Evolutionary conservation across 2,797 vertebrate species (phyloP).

Genomic region (Scomberomorus guttatus): DNA sequence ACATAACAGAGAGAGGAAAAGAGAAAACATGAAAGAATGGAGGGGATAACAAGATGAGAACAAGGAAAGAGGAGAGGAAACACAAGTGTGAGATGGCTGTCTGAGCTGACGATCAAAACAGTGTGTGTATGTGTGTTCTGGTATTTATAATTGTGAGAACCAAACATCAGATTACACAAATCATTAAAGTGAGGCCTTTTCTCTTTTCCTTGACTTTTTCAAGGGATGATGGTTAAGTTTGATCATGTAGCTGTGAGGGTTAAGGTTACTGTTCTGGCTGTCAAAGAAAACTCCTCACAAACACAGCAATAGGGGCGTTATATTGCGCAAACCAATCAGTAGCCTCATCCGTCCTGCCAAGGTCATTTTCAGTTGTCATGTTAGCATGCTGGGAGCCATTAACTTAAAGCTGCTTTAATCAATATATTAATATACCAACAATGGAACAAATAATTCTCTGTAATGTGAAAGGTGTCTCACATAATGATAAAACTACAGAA

Average conservation of each 20-base stretch:
- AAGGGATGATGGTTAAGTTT: neutral
- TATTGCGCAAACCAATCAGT: neutral
- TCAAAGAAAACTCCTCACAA: neutral
- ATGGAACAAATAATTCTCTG: no score
- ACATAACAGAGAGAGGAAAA: conserved; percentile 33
- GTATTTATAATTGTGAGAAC: conserved; percentile 2
- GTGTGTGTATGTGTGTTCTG: conserved; percentile 10
- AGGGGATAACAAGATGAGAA: conserved; percentile 28
- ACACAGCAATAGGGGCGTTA: neutral
- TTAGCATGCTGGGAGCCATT: neutral
- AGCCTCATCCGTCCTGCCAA: neutral
- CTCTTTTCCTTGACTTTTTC: neutral
- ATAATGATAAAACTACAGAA: no score
- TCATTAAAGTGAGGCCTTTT: neutral
- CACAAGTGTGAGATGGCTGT: conserved; percentile 5
- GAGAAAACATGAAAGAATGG: conserved; percentile 21
- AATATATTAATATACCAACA: no score
- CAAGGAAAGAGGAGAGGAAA: conserved; percentile 27
- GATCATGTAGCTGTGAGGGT: neutral
- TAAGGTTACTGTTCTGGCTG: neutral
- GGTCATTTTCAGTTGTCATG: neutral
- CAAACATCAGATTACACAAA: conserved; percentile 1
- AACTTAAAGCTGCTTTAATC: neutral
- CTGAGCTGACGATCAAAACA: conserved; percentile 26
- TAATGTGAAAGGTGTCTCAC: no score